These are phyloP conservation scores for Athetis lepigone DNA, from an alignment of 2,888 invertebrate genomes.

Conservation along the genomic window DNA sequence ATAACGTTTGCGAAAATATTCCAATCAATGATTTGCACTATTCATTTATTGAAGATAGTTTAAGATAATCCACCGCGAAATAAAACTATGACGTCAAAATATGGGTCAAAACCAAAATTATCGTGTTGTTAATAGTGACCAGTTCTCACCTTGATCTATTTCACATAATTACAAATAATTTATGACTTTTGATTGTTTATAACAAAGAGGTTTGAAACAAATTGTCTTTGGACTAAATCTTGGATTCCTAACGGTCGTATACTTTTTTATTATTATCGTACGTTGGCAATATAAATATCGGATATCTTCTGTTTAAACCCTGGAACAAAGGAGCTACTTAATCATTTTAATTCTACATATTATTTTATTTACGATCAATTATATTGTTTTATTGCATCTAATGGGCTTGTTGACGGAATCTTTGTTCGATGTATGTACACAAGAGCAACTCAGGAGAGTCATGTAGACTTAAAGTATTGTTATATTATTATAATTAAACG, in stretches of 20 bases:
- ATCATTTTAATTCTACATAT: constrained; percentile 20
- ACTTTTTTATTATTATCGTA: neutral
- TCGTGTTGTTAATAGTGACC: constrained; percentile 18
- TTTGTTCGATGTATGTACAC: constrained; percentile 1
- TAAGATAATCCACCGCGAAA: constrained; percentile 11
- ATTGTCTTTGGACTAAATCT: neutral
- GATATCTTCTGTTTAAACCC: constrained; percentile 37
- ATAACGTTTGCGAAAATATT: neutral
- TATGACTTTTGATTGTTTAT: neutral
- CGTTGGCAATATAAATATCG: constrained; percentile 12
- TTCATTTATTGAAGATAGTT: constrained; percentile 8
- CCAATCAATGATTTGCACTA: neutral
- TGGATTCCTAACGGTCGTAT: neutral
- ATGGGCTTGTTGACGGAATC: constrained; percentile 44
- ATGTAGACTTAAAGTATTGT: no score
- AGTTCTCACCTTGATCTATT: no score
- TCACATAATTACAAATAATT: neutral
- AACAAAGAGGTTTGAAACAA: no score
- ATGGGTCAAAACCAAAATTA: constrained; percentile 49
- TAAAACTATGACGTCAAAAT: constrained; percentile 20
- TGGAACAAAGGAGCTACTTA: constrained; percentile 4
- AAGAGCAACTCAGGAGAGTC: neutral
- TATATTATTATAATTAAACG: no score
- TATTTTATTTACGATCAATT: constrained; percentile 23
- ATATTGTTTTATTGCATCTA: constrained; percentile 16